Base-by-base conservation (phyloP, 2,888 invertebrate species). In the Pseudococcus jackbeardsleyi region DNA sequence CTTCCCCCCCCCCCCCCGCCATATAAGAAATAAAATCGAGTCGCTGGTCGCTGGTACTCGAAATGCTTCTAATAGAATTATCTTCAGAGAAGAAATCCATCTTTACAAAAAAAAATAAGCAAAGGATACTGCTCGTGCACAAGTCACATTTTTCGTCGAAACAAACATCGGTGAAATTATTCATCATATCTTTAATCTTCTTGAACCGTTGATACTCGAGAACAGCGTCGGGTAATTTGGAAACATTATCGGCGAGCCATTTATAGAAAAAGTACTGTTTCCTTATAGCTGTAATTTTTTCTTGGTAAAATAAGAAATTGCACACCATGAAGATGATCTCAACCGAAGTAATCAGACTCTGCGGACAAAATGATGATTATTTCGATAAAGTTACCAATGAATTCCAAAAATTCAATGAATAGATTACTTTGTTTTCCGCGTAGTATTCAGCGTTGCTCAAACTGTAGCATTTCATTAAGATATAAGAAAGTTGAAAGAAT, bases 51-150 rank as follows among this genome's bases (percentile, higher is more conserved):
- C 11, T 50, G 9, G 50, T 12, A 15, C 12, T 15, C 15, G 50
- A 50, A 50, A 50, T 50, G 50, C 15, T 42, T 9, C 12, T 12
- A 50, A 50, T 50, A 50, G 15, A 46, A 50, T 50, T 15, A 54
- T n/a, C 54, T 7, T 54, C n/a, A 0, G 8, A 77, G 39, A 77
- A 39, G 12, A 39, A 33, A 77, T 77, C 39, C 17, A 4, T 33
- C 5, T 33, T 33, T 33, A 3, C n/a, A n/a, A 33, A 17, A 39
- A 77, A 33, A 77, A 22, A 22, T 22, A 22, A 33, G 26, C 12
- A 86, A 86, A 42, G 86, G 86, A 86, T 86, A 86, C 86, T 59
- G 86, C 72, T 86, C n/a, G 86, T 46, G 68, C 86, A 86, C 33
- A 86, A 39, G 26, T 86, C 86, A 15, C 86, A 86, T 86, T 86